Conservation (phyloP, 2,113 vertebrate species). For the Eurystomus gularis region DNA sequence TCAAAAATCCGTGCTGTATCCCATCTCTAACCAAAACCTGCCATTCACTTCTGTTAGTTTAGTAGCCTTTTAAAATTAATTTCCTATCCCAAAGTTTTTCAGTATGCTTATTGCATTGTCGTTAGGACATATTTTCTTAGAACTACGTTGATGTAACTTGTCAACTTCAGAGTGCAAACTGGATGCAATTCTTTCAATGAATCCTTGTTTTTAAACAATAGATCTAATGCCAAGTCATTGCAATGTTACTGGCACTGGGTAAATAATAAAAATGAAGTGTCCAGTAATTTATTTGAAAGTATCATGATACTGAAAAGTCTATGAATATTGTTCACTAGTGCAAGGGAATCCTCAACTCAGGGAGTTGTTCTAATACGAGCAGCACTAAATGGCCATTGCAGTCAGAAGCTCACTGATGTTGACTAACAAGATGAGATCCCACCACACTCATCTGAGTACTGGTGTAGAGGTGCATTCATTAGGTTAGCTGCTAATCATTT, state of each 20-base stretch:
- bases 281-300: neutral
- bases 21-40: neutral
- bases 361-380: neutral
- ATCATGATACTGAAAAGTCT: neutral
- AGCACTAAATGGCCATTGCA: neutral
- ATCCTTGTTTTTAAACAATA: neutral
- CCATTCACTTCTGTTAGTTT: neutral
- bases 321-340: neutral
- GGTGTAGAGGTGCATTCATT: neutral
- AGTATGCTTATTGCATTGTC: neutral
- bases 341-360: neutral
- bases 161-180: neutral
- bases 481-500: neutral
- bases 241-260: neutral
- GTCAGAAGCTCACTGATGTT: neutral
- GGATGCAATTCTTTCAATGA: constrained; percentile 2
- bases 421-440: neutral
- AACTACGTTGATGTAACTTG: neutral
- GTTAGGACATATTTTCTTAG: neutral
- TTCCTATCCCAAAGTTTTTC: neutral
- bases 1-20: neutral
- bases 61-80: neutral
- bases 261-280: neutral
- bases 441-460: neutral
- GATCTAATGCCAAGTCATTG: neutral